Base-by-base conservation (phyloP, 2,113 vertebrate species). In the Dasyprocta punctata region DNA sequence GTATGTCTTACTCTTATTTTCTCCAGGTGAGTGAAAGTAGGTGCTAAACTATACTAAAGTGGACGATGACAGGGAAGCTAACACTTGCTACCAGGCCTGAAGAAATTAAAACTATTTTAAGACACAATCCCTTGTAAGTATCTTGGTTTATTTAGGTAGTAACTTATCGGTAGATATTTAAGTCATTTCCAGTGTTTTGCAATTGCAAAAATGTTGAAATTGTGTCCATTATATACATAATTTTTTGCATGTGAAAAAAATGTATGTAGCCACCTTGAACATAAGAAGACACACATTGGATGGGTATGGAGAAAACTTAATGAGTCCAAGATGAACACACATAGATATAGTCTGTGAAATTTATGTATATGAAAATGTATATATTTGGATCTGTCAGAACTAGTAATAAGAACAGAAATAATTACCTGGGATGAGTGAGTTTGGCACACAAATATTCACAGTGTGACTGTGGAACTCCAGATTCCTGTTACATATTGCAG, bases 131-230 rank as follows among this genome's bases (percentile, higher is more conserved):
- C 61, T 65, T 89, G 10, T n/a, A 94, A 90, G 24, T 86, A 44
- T 19, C n/a, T 83, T 30, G 20, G 63, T 86, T 77, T 71, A 41
- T 61, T 71, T 33, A 92, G 38, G 12, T 63, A 63, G n/a, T 38
- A 8, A 36, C 9, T 41, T 71, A 38, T 3, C 41, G 41, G 65
- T 58, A 3, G 0, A 86, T 22, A 47, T 78, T 56, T 73, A 56
- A 84, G 41, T 81, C 17, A 19, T 49, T n/a, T 77, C 16, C 11
- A 73, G 41, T 80, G 9, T 67, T 93, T 80, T 87, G 20, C 54
- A 20, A 49, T 93, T 67, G 86, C 11, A 84, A 92, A 96, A 92
- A 73, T 96, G 58, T 49, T 93, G 49, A 77, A 89, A 58, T 58
- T 41, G 19, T 61, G 16, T 92, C 30, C 41, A 33, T 89, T 67